A percentile compares a stretch with the other conserved stretches of the same genome.
Evolutionary conservation across 2,888 invertebrate species (phyloP).

Genomic region (Hymenopus coronatus): DNA sequence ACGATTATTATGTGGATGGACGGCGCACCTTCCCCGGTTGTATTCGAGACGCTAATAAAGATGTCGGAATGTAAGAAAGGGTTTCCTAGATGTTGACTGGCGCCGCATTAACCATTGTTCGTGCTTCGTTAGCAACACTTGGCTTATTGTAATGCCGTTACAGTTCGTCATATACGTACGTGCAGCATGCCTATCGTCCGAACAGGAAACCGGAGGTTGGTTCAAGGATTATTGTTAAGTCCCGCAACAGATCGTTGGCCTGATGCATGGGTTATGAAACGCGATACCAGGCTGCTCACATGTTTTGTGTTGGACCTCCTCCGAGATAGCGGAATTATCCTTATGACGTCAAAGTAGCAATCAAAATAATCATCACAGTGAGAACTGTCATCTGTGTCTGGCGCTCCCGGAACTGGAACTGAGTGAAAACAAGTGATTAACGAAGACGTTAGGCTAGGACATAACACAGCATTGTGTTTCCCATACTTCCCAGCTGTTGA

Average conservation of each 20-base stretch:
- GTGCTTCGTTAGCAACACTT: not conserved
- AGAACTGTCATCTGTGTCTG: not conserved
- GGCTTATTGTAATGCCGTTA: not conserved
- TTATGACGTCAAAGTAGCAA: not conserved
- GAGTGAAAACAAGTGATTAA: no score
- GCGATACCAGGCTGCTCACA: not conserved
- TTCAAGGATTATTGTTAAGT: not conserved
- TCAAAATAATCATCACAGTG: not conserved
- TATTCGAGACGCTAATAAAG: no score
- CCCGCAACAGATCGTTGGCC: not conserved
- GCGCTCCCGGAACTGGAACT: not conserved
- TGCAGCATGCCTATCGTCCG: not conserved
- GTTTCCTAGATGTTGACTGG: not conserved
- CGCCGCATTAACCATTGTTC: not conserved
- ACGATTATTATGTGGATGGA: no score
- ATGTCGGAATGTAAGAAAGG: not conserved
- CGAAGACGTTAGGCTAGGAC: no score
- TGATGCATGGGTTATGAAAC: not conserved
- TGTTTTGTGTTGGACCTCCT: not conserved
- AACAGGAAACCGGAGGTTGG: not conserved
- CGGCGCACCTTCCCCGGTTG: no score
- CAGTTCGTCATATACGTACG: not conserved
- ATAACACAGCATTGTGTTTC: no score
- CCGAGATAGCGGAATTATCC: not conserved
- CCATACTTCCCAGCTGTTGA: no score